Conservation (phyloP, 2,888 invertebrate species). For the Calliscelio sp. region DNA sequence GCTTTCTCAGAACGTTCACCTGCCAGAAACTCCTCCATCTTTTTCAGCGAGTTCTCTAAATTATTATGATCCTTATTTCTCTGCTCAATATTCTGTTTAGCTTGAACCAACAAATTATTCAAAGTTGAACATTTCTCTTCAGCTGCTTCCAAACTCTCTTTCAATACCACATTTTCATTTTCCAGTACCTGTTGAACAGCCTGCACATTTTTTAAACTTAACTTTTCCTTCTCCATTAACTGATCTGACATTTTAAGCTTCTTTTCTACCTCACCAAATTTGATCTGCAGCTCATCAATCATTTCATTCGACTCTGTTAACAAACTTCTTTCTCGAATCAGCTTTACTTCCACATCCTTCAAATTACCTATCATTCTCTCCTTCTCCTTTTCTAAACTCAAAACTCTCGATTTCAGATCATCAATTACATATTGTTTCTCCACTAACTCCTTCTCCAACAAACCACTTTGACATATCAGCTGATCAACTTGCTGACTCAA, state of each 20-base stretch:
- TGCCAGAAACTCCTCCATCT: slow-evolving; percentile 58
- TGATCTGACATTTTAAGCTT: slow-evolving; percentile 7
- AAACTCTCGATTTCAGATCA: slow-evolving; percentile 4
- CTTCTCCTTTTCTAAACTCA: slow-evolving; percentile 40
- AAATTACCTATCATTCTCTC: slow-evolving; percentile 4
- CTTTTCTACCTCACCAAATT: slow-evolving; percentile 36
- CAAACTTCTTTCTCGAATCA: slow-evolving; percentile 27
- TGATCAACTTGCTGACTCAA: slow-evolving; percentile 32
- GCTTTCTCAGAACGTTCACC: slow-evolving; percentile 61
- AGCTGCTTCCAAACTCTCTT: slow-evolving; percentile 25
- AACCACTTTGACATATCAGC: background rate
- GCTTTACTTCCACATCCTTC: slow-evolving; percentile 27
- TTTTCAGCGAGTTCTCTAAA: slow-evolving; percentile 57
- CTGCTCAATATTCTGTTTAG: slow-evolving; percentile 54
- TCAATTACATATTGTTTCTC: background rate
- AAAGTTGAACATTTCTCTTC: slow-evolving; percentile 27
- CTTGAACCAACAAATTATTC: slow-evolving; percentile 60
- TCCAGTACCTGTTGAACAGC: no score
- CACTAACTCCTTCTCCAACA: slow-evolving; percentile 4
- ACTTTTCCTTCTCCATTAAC: slow-evolving; percentile 11
- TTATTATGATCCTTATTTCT: slow-evolving; percentile 63
- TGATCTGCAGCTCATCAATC: slow-evolving; percentile 34
- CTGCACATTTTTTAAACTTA: slow-evolving; percentile 13
- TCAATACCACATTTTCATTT: slow-evolving; percentile 40
- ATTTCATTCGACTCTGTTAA: slow-evolving; percentile 14